These are phyloP conservation scores for Aphelenchoides fujianensis DNA, from an alignment of 1,140 invertebrate genomes.

Conservation along the genomic window DNA sequence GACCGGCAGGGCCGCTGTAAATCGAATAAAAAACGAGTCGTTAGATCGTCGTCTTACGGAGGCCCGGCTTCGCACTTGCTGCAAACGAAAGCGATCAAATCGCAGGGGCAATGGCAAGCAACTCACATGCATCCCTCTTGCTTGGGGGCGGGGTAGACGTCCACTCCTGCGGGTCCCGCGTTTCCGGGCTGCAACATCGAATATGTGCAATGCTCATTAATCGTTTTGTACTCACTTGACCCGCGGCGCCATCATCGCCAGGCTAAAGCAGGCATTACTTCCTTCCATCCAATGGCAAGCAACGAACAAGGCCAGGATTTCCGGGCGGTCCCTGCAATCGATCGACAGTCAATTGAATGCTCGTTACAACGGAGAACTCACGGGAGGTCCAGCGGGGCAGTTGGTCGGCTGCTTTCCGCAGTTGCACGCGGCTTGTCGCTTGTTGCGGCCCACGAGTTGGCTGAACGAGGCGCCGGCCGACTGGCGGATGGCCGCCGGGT, in stretches of 20 bases:
- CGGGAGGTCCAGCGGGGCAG: constrained; percentile 21
- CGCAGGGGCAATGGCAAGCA: too few relatives aligned
- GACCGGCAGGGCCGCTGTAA: not conserved
- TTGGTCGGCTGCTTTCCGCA: not conserved
- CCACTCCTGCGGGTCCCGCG: not conserved
- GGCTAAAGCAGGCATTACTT: not conserved
- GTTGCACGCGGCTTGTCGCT: not conserved
- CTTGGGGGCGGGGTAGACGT: too few relatives aligned
- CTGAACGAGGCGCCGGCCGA: not conserved
- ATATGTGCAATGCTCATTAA: not conserved
- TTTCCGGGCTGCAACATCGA: constrained; percentile 1
- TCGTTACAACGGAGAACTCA: not conserved
- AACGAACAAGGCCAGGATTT: not conserved
- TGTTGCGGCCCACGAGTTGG: not conserved
- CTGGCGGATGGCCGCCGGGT: not conserved
- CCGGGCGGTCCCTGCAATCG: constrained; percentile 10
- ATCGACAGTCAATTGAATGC: not conserved
- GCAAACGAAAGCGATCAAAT: too few relatives aligned
- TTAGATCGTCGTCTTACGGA: not conserved
- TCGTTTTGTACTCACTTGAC: not conserved
- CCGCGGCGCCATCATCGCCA: not conserved
- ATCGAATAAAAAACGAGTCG: not conserved
- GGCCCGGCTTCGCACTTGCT: constrained; percentile 16
- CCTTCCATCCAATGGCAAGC: not conserved
- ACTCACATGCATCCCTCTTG: too few relatives aligned